phyloP scores from a whole-genome alignment of 2,113 vertebrate genomes.

The Megaptera novaeangliae region DNA sequence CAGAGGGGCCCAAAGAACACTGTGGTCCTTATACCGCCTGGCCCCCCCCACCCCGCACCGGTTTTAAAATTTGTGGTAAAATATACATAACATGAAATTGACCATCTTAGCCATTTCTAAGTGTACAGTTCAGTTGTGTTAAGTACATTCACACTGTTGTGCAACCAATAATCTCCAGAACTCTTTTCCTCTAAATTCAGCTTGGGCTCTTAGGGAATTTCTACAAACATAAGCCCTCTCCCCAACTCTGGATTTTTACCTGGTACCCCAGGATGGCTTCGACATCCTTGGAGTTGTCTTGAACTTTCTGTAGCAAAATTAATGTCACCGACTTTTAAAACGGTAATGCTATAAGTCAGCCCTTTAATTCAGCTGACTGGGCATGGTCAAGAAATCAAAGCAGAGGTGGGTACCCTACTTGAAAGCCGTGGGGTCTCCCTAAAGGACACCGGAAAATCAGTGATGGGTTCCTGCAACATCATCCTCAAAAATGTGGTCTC shows the following conservation, averaged over 20 bases:
- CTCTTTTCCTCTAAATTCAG: not conserved
- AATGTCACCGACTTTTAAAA: not conserved
- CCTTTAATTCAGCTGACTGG: not conserved
- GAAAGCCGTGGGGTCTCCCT: not conserved
- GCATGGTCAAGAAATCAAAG: not conserved
- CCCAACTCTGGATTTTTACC: not conserved
- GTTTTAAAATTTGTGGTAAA: not conserved
- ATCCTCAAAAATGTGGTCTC: not conserved
- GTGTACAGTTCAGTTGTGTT: not conserved
- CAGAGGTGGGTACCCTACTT: accelerated
- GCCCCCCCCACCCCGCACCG: not conserved
- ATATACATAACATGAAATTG: not conserved
- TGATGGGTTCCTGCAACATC: not conserved
- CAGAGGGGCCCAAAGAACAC: not conserved
- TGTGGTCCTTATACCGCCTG: accelerated
- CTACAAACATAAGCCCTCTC: not conserved
- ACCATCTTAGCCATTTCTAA: not conserved
- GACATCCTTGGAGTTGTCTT: not conserved
- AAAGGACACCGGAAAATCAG: not conserved
- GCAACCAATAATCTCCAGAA: too few relatives aligned
- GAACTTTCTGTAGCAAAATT: not conserved
- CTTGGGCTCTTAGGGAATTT: not conserved
- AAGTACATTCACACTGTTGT: not conserved
- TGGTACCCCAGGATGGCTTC: not conserved
- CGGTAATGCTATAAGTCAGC: not conserved